Percentiles rank a stretch among this genome's conserved stretches.
Evolutionary conservation across 2,113 vertebrate species (phyloP).

Genomic region (western clawed frog (Xenopus tropicalis)): DNA sequence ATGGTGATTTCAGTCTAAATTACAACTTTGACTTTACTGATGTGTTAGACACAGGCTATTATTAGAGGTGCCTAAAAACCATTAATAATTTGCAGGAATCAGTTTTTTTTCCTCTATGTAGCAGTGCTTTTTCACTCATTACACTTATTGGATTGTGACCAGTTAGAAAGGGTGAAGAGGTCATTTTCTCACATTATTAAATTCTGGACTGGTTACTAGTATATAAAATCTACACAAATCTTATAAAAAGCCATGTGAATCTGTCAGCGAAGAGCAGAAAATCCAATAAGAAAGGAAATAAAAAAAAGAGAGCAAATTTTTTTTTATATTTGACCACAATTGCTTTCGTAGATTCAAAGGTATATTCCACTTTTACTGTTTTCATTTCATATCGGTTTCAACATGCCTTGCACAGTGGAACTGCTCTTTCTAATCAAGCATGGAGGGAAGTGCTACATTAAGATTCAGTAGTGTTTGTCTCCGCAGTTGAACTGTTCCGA

Average conservation of each 20-base stretch:
- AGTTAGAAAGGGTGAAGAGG: not conserved
- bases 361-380: not conserved
- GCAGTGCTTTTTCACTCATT: too few relatives aligned
- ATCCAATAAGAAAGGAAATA: not conserved
- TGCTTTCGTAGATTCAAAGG: not conserved
- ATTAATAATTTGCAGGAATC: too few relatives aligned
- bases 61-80: too few relatives aligned
- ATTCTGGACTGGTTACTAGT: not conserved
- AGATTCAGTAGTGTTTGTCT: slow-evolving; percentile 21
- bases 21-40: too few relatives aligned
- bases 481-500: slow-evolving; percentile 40
- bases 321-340: not conserved
- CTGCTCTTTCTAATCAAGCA: slow-evolving; percentile 19
- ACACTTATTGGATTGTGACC: too few relatives aligned
- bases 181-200: not conserved
- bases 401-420: slow-evolving; percentile 7
- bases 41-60: too few relatives aligned
- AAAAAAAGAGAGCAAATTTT: not conserved
- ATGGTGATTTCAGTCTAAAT: too few relatives aligned
- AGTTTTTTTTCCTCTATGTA: too few relatives aligned
- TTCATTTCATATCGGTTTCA: not conserved
- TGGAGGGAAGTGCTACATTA: slow-evolving; percentile 8
- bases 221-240: not conserved
- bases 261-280: too few relatives aligned
- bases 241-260: not conserved